Base-by-base conservation (phyloP, 2,888 invertebrate species). In the Xestoiulus laeticollis region DNA sequence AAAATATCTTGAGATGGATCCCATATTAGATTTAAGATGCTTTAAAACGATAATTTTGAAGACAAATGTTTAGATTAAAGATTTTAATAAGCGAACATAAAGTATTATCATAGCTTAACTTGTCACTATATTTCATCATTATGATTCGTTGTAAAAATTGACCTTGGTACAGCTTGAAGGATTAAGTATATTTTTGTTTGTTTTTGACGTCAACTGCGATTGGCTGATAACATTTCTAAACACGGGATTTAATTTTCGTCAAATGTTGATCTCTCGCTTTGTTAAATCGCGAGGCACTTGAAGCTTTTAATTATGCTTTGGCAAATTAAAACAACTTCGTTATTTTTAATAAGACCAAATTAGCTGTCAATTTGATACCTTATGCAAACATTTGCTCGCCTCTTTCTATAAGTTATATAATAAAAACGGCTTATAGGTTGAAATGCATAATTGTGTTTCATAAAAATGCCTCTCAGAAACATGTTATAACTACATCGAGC, bases 301-400 rank as follows among this genome's bases (percentile, higher is more conserved):
- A 26, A 78, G 78, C 78, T 78, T 78, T 78, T 78, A 78, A 78
- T 78, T 26, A 14, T 30, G 78, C 30, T 59, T 59, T 59, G 22
- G 22, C 22, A n/a, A 59, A 59, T 59, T 59, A n/a, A 59, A 22
- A 22, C 59, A 59, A 22, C 48, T 48, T 48, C 22, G 59, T 59
- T 59, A 59, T 59, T n/a, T 59, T 59, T n/a, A 59, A n/a, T 22
- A 22, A 59, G 59, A n/a, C 22, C n/a, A 78, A 78, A 78, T 78
- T 78, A 78, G 30, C 78, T 78, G 78, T 78, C 30, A 78, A 30
- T 78, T 78, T 78, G 30, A 78, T 78, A 30, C 78, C 78, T 78
- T 78, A 14, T 12, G 14, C 78, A 78, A 78, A 78, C 78, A 78
- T 78, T 78, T 32, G 78, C 26, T 78, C 78, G 78, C 78, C 30